Evolutionary conservation across 2,113 vertebrate species (phyloP), one percentile per base, ranked within the genome.

Genomic region (Cyanoderma ruficeps): DNA sequence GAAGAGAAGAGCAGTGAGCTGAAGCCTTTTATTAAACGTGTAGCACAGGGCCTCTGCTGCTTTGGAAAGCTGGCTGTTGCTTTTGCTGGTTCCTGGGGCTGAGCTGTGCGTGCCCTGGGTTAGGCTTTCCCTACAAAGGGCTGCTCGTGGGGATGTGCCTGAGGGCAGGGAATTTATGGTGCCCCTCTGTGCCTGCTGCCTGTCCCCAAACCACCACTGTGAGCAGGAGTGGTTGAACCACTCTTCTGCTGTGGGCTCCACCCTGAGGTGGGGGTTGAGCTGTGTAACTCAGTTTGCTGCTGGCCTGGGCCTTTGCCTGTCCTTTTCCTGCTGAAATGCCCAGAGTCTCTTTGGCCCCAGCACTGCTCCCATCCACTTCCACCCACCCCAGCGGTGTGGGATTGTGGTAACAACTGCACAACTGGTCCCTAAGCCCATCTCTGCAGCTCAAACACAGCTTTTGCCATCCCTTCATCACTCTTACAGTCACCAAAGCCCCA

Each of bases 161-260:
- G 15, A 31, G 13, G 25, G 3, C 35, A 31, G 21, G 22, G 39
- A 19, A 13, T 41, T 20, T 6, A 1, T 12, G 21, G 31, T 35
- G 20, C 14, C 14, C 6, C 24, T 22, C 25, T 63, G 13, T 49
- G 37, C 39, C 7, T 22, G 11, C 5, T 20, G 4, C 37, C 20
- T 28, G 2, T n/a, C 35, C 49, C 9, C 3, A 25, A 4, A 1
- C 17, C 4, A 5, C 21, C 7, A 1, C 0, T 0, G 7, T 4
- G 42, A 30, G 10, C 15, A 8, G 25, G 25, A 7, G 39, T 64
- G 60, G 47, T 28, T 15, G 8, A 31, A 39, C 12, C 9, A 3
- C 11, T 70, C 23, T 13, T 20, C 17, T 31, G 33, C 15, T 39
- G 15, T 41, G 53, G 47, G 9, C 42, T 20, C 42, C 1, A 5